Evolutionary conservation across 2,888 invertebrate species (phyloP).

Genomic region (Microdon myrmicae): DNA sequence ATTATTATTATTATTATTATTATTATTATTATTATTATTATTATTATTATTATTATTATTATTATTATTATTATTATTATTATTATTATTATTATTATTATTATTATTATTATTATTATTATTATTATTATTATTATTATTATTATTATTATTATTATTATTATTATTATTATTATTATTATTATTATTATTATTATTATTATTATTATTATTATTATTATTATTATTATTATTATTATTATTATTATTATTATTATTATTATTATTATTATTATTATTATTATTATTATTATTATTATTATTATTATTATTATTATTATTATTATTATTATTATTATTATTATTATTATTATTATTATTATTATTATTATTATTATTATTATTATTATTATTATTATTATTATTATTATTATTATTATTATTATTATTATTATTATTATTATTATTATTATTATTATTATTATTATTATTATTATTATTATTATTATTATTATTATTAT

Average conservation of each 20-base stretch:
- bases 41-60: conserved; percentile 6
- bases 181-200: conserved; percentile 6
- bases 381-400: conserved; percentile 6
- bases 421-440: conserved; percentile 5
- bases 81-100: conserved; percentile 6
- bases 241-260: conserved; percentile 6
- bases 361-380: conserved; percentile 6
- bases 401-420: conserved; percentile 6
- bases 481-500: conserved; percentile 6
- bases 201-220: conserved; percentile 6
- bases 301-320: conserved; percentile 6
- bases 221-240: conserved; percentile 5
- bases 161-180: conserved; percentile 6
- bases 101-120: conserved; percentile 5
- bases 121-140: conserved; percentile 6
- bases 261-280: conserved; percentile 6
- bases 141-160: conserved; percentile 6
- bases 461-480: conserved; percentile 6
- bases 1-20: conserved; percentile 6
- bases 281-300: conserved; percentile 5
- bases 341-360: conserved; percentile 6
- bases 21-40: conserved; percentile 6
- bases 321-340: conserved; percentile 6
- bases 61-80: conserved; percentile 6
- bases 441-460: conserved; percentile 6